These are phyloP conservation scores for Drosophila cracens DNA, from an alignment of 2,888 invertebrate genomes.

Conservation along the genomic window DNA sequence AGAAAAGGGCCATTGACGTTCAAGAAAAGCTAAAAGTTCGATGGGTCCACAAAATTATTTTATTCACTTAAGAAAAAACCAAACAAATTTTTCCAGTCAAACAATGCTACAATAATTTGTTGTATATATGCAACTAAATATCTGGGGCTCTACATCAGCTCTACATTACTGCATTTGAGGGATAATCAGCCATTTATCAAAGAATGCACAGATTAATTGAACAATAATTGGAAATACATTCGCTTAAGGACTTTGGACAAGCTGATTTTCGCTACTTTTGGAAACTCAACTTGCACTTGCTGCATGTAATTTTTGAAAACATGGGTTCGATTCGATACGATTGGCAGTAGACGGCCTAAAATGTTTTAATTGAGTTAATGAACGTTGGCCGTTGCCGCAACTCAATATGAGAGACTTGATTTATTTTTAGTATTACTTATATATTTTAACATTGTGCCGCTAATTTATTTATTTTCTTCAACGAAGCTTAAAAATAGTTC, in stretches of 20 bases:
- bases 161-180: too few relatives aligned
- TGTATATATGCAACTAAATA: not conserved
- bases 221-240: not conserved
- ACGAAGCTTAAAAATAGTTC: constrained; percentile 63
- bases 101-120: too few relatives aligned
- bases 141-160: not conserved
- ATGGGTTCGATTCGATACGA: not conserved
- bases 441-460: constrained; percentile 55
- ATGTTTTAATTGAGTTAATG: constrained; percentile 71
- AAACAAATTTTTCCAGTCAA: too few relatives aligned
- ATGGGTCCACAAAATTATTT: not conserved
- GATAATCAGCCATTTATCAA: not conserved
- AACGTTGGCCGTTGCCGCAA: constrained; percentile 41
- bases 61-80: not conserved
- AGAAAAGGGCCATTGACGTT: not conserved
- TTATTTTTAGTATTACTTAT: constrained; percentile 65
- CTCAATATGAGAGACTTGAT: constrained; percentile 15
- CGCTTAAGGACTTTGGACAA: not conserved
- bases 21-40: not conserved
- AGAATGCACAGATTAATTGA: not conserved
- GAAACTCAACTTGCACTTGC: not conserved
- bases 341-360: constrained; percentile 56
- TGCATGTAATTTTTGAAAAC: constrained; percentile 1
- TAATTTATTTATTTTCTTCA: constrained; percentile 67
- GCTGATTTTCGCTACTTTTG: not conserved